Base-by-base conservation (phyloP, 2,797 vertebrate genomes). In the Gephyroberyx darwinii region DNA sequence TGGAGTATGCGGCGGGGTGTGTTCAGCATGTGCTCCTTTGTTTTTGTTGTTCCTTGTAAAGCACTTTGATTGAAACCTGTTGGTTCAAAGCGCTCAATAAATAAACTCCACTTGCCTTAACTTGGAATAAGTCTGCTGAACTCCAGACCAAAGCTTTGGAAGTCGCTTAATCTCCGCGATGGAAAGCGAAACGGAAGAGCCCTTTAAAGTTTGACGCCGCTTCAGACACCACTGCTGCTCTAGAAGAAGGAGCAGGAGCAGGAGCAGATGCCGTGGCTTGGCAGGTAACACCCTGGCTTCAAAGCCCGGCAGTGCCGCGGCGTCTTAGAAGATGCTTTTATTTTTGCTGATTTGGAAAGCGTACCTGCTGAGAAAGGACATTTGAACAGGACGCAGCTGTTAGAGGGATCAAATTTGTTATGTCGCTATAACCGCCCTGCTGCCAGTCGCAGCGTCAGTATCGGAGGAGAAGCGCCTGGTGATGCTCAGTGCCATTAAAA, bases 341-440 rank as follows among this genome's bases (percentile, higher is more conserved):
- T 10, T 13, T 41, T 33, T 33, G 31, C 31, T 33, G 31, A 33
- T 33, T 33, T 6, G 33, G 33, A 35, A 5, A 35, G 26, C 4
- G 26, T 26, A 26, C 26, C 26, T 26, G 26, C 26, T 26, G 26
- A 2, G 26, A 26, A 26, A 47, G 14, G 45, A 47, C 45, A 47
- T 16, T 5, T n/a, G 16, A 17, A 47, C 45, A 47, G 45, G 45
- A 47, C 45, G 7, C 9, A 13, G 12, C 9, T 41, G 43, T 62
- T 69, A 37, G 43, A 60, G 26, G n/a, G 65, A 80, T 89, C 72
- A 78, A 65, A 80, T 65, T 52, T 61, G 70, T 72, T 81, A 70
- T 77, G 80, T 79, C n/a, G n/a, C 75, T 10, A 0, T 13, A 10
- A 41, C 39, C 39, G 13, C 39, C 10, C 8, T 12, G 39, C 39